phyloP scores from a whole-genome alignment of 2,888 invertebrate genomes.

The Tetropium fuscum region DNA sequence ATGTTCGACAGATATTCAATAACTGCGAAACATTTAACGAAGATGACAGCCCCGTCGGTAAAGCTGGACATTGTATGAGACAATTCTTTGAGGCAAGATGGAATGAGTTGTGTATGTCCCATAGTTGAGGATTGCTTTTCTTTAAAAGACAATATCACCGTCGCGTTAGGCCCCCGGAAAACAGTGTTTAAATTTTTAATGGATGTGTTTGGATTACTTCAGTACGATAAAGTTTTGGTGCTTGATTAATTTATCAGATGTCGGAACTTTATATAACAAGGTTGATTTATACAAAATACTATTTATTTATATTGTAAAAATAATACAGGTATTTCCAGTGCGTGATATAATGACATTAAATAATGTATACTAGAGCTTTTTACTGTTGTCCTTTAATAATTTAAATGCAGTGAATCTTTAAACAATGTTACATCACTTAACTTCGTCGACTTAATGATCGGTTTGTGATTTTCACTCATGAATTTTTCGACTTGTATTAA shows the following conservation, averaged over 20 bases:
- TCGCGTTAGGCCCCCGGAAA: conserved; percentile 35
- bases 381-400: conserved; percentile 54
- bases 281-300: conserved; percentile 27
- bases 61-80: conserved; percentile 94
- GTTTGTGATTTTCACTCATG: conserved; percentile 49
- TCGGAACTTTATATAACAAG: conserved; percentile 15
- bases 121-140: conserved; percentile 63
- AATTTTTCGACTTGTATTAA: conserved; percentile 46
- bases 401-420: conserved; percentile 19
- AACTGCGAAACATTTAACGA: conserved; percentile 99
- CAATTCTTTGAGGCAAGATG: conserved; percentile 93
- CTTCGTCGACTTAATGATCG: conserved; percentile 51
- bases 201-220: conserved; percentile 12
- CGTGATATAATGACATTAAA: conserved; percentile 58
- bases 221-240: conserved; percentile 43
- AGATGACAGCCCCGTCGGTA: conserved; percentile 97
- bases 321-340: conserved; percentile 60
- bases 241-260: conserved; percentile 33
- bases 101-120: conserved; percentile 75
- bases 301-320: conserved; percentile 26
- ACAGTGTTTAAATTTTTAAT: conserved; percentile 24
- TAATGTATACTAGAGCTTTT: conserved; percentile 58
- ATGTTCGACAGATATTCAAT: conserved; percentile 94
- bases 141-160: conserved; percentile 44
- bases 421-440: conserved; percentile 47